A percentile compares a stretch with the other conserved stretches of the same genome.
phyloP scores from a whole-genome alignment of 2,113 vertebrate genomes.

The Nanger granti region DNA sequence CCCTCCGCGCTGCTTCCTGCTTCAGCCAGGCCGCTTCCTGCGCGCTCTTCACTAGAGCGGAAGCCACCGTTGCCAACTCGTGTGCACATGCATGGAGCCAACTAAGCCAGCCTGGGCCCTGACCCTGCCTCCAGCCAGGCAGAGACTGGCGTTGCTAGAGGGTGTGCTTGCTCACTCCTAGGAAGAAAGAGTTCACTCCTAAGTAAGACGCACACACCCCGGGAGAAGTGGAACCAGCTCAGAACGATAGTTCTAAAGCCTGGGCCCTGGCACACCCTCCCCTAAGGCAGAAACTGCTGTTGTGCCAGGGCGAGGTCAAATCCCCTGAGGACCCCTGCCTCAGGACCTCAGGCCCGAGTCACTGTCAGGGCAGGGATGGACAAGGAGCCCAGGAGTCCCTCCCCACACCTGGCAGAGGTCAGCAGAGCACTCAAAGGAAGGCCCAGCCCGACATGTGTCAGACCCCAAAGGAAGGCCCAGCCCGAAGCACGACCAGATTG shows the following conservation, averaged over 20 bases:
- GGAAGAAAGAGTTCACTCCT: not conserved
- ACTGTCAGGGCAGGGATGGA: not conserved
- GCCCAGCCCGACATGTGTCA: not conserved
- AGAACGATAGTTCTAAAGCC: not conserved
- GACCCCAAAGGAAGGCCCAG: not conserved
- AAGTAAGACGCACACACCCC: not conserved
- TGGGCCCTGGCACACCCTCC: not conserved
- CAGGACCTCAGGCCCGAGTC: not conserved
- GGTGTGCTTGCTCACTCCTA: too few species aligned
- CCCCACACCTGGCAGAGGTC: not conserved
- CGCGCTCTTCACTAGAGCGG: not conserved
- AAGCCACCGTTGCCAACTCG: not conserved
- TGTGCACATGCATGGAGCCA: accelerated
- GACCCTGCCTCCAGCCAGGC: not conserved
- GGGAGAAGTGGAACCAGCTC: not conserved
- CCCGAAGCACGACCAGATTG: accelerated
- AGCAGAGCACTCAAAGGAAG: not conserved
- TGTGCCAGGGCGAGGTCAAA: not conserved
- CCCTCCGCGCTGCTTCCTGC: not conserved
- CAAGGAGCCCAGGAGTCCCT: too few species aligned
- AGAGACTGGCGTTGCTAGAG: not conserved
- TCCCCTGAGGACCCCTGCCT: not conserved
- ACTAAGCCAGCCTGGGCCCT: not conserved
- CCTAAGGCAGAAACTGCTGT: not conserved
- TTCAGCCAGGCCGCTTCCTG: not conserved